Percentiles rank a stretch among this genome's conserved stretches.
Evolutionary conservation across 2,888 invertebrate species (phyloP).

Genomic region (Neuroscelio doddi): DNA sequence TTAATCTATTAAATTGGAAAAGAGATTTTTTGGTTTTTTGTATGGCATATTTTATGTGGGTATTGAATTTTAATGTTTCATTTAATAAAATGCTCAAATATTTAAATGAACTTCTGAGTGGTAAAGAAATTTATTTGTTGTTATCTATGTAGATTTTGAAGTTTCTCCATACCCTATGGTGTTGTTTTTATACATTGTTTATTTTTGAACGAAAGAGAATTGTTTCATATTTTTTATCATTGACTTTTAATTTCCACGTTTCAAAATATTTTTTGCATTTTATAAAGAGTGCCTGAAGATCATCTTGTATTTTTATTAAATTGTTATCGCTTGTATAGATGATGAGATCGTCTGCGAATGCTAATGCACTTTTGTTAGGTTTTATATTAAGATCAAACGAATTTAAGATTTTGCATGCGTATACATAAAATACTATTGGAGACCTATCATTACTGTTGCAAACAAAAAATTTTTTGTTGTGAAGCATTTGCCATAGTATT

Average conservation of each 20-base stretch:
- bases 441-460: constrained; percentile 7
- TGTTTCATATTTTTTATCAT: constrained; percentile 32
- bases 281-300: constrained; percentile 10
- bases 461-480: constrained; percentile 16
- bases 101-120: constrained; percentile 35
- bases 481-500: constrained; percentile 31
- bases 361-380: not conserved
- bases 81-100: constrained; percentile 43
- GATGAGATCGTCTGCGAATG: constrained; percentile 39
- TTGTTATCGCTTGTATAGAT: constrained; percentile 13
- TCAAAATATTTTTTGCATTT: constrained; percentile 27
- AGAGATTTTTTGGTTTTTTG: constrained; percentile 43
- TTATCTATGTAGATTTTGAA: constrained; percentile 17
- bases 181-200: constrained; percentile 2
- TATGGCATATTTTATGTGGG: constrained; percentile 31
- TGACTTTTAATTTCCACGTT: constrained; percentile 38
- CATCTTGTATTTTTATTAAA: not conserved
- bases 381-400: constrained; percentile 17
- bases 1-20: constrained; percentile 17
- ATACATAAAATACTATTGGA: constrained; percentile 42
- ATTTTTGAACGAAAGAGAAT: constrained; percentile 31
- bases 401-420: constrained; percentile 22
- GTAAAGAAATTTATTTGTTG: not conserved
- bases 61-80: constrained; percentile 21
- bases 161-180: constrained; percentile 2